Base-by-base conservation (phyloP, 2,888 invertebrate genomes). In the Elegia similella region DNA sequence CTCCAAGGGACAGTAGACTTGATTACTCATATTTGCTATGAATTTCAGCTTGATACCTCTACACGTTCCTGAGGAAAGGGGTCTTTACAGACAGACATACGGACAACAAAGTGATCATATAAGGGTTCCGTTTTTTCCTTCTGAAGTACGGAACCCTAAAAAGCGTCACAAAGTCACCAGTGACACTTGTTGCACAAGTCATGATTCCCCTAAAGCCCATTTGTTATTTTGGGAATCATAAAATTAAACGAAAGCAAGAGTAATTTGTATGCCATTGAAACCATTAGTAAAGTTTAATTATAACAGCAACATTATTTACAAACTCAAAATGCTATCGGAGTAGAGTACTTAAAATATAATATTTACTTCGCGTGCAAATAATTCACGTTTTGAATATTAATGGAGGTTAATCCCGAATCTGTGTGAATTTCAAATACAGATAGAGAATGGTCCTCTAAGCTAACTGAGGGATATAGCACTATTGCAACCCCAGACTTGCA, bases 401-500 rank as follows among this genome's bases (percentile, higher is more conserved):
- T 38, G 38, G n/a, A 38, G 38, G 12, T 38, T 38, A 38, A 38
- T 38, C 38, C 38, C 38, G 12, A 38, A 38, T 38, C 38, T 38
- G 38, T n/a, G 38, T 38, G 38, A 38, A 38, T 38, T 38, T 38
- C n/a, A 38, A 38, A 38, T 38, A 38, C 38, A 38, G n/a, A 38
- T 38, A 38, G 38, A 12, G 38, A 30, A 15, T 13, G 7, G 8
- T 47, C 10, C 5, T 50, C 16, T 50, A 30, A 10, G 32, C 32
- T 50, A 32, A 50, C 32, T 16, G 34, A 8, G 15, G 32, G 48
- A 50, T 50, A 50, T 34, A 34, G 38, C 7, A 23, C 52, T 29
- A 42, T 29, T 32, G 44, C 32, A 34, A 23, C 50, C 30, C 32
- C 54, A 32, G 46, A 44, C 44, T 46, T 44, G 32, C 54, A 43